Base-by-base conservation (phyloP, 2,797 vertebrate genomes). In the Hephaestus fuliginosus region DNA sequence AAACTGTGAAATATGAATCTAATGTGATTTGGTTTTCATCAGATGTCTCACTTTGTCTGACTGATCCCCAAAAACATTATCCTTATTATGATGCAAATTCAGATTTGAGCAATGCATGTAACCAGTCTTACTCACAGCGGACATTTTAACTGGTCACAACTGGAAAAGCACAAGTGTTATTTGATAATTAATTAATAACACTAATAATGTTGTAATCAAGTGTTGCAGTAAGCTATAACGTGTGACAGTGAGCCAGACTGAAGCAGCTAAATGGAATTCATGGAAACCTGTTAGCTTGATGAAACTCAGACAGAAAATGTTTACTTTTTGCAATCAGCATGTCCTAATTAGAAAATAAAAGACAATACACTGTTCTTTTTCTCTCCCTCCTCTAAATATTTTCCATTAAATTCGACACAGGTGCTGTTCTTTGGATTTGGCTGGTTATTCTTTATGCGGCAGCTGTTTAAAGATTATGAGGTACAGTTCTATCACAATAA, bases 381-480 rank as follows among this genome's bases (percentile, higher is more conserved):
- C 15, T n/a, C 3, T n/a, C 13, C 11, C 61, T 20, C 10, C 18
- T 51, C 25, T 1, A 64, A 58, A 51, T 69, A 4, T 13, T 55
- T 72, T 43, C 3, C 1, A 3, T 68, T 73, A 17, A 22, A 41
- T 74, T 53, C 25, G 13, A 71, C 84, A 15, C 93, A 99, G 98
- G 96, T 99, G 85, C 90, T 99, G 72, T 99, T 99, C 94, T 99
- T 99, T 91, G 98, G 98, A 48, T 99, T 99, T 83, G 98, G 98
- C 11, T 99, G 98, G 98, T 94, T 99, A 13, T 99, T 99, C 92
- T 99, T 99, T 78, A 99, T 99, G 98, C 92, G 97, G 3, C 96
- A 96, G 43, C 94, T 99, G 43, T 99, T 99, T 93, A 99, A 99
- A 93, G 97, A 99, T 91, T 99, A 99, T 72, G 98, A 99, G 98